Base-by-base conservation (phyloP, 2,888 invertebrate genomes). In the Drosophila colorata region DNA sequence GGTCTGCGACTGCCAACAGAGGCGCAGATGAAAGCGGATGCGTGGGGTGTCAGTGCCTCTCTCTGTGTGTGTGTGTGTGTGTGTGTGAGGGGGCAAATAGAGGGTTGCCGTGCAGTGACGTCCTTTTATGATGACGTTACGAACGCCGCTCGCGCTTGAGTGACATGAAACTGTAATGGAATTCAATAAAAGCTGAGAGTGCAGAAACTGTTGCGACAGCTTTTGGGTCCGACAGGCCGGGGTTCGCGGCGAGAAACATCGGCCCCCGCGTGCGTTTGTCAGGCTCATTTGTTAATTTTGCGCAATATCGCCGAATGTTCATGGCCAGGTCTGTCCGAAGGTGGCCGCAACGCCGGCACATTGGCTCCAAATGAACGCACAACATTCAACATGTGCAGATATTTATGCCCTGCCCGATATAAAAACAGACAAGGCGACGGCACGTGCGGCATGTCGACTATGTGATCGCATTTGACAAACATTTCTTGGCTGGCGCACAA, bases 171-270 rank as follows among this genome's bases (percentile, higher is more conserved):
- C 83, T 78, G 87, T 87, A 84, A 80, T 88, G 89, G 89, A 84
- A 87, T 88, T 84, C 89, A 88, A 84, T 84, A 87, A 84, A 88
- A 84, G 89, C 83, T 85, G 85, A 88, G 87, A 88, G 85, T 88
- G 87, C 85, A 80, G 74, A 88, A 83, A 80, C 66, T 58, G 84
- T 80, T 86, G 49, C 44, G 28, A 13, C 46, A n/a, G 25, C 35
- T 38, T 37, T 53, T 44, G 47, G 40, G 25, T 61, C 23, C 48
- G 38, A 9, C 56, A 23, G 5, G n/a, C 18, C 20, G 33, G 33
- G 31, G 38, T 11, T 25, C 31, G 49, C 43, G 31, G 43, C 44
- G 64, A 63, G 66, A 60, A 53, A 49, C 79, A 64, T 68, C 59
- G 65, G 51, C 60, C 41, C 41, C 40, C 31, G 16, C 16, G 38